Percentiles rank a stretch among this genome's conserved stretches.
phyloP scores from a whole-genome alignment of 2,888 invertebrate genomes.

The Chymomyza caudatula region DNA sequence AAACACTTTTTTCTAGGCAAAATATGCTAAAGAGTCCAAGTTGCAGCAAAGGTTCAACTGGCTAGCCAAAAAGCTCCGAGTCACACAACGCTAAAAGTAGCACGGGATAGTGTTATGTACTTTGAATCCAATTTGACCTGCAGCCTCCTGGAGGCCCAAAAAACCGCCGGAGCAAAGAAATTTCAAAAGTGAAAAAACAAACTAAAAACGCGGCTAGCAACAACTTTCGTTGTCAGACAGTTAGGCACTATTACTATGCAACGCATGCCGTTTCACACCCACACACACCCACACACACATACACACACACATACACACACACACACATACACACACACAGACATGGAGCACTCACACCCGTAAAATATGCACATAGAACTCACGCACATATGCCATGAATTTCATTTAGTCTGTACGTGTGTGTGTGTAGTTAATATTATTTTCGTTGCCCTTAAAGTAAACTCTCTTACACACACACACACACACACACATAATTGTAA shows the following conservation, averaged over 20 bases:
- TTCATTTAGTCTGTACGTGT: slow-evolving; percentile 68
- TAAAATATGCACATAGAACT: slow-evolving; percentile 27
- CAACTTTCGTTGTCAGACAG: slow-evolving; percentile 18
- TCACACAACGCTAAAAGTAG: slow-evolving; percentile 27
- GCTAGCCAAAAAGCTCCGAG: background rate
- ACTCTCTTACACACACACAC: slow-evolving; percentile 22
- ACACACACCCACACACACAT: slow-evolving; percentile 13
- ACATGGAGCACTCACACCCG: background rate
- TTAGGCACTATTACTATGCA: slow-evolving; percentile 63
- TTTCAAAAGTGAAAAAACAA: slow-evolving; percentile 32
- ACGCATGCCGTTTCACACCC: slow-evolving; percentile 60
- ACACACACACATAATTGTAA: slow-evolving; percentile 4
- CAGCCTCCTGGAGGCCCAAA: slow-evolving; percentile 35
- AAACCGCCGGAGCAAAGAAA: slow-evolving; percentile 28
- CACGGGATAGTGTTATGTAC: slow-evolving; percentile 41
- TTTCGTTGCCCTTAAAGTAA: slow-evolving; percentile 26
- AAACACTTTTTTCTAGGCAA: slow-evolving; percentile 60
- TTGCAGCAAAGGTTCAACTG: slow-evolving; percentile 17
- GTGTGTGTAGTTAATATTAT: slow-evolving; percentile 68
- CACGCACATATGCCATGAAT: slow-evolving; percentile 72
- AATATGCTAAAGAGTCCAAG: slow-evolving; percentile 55
- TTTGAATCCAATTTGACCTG: slow-evolving; percentile 71
- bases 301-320: slow-evolving; percentile 7
- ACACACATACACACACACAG: slow-evolving; percentile 17
- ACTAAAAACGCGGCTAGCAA: slow-evolving; percentile 5